A percentile compares a stretch with the other conserved stretches of the same genome.
Evolutionary conservation across 2,888 invertebrate species (phyloP).

Genomic region (Neoascia interrupta): DNA sequence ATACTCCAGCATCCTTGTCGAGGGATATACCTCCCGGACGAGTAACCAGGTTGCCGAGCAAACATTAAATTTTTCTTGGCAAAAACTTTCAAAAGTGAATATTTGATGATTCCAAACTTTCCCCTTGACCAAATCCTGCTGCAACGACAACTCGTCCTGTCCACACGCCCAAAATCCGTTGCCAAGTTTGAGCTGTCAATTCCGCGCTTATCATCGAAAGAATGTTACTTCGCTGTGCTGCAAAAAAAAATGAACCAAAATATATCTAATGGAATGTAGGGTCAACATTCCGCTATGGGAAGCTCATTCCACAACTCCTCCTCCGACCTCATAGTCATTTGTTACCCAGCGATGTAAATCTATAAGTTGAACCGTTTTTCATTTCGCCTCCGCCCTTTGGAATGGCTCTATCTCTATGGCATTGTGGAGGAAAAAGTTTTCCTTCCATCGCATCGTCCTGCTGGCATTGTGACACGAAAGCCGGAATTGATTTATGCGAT

Average conservation of each 20-base stretch:
- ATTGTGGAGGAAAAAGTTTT: constrained; percentile 21
- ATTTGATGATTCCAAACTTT: too few species aligned
- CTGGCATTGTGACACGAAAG: constrained; percentile 63
- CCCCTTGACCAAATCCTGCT: too few species aligned
- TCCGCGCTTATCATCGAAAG: constrained; percentile 46
- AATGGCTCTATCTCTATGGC: too few species aligned
- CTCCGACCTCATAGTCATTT: constrained; percentile 50
- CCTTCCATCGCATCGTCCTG: constrained; percentile 15
- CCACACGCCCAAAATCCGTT: constrained; percentile 35
- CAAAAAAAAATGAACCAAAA: neutral
- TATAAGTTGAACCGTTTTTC: constrained; percentile 49
- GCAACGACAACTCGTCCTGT: too few species aligned
- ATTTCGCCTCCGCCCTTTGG: too few species aligned
- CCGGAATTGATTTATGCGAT: constrained; percentile 66
- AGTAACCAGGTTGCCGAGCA: too few species aligned
- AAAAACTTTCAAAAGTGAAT: too few species aligned
- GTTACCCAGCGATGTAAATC: constrained; percentile 51
- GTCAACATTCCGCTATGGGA: too few species aligned
- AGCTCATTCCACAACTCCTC: constrained; percentile 7
- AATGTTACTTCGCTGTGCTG: constrained; percentile 21
- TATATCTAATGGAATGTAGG: constrained; percentile 5
- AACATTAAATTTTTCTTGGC: too few species aligned
- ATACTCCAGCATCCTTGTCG: too few species aligned
- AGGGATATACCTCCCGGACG: too few species aligned
- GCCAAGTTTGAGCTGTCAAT: constrained; percentile 54